A percentile compares a stretch with the other conserved stretches of the same genome.
phyloP scores from a whole-genome alignment of 2,113 vertebrate genomes.

The Pelmatolapia mariae region DNA sequence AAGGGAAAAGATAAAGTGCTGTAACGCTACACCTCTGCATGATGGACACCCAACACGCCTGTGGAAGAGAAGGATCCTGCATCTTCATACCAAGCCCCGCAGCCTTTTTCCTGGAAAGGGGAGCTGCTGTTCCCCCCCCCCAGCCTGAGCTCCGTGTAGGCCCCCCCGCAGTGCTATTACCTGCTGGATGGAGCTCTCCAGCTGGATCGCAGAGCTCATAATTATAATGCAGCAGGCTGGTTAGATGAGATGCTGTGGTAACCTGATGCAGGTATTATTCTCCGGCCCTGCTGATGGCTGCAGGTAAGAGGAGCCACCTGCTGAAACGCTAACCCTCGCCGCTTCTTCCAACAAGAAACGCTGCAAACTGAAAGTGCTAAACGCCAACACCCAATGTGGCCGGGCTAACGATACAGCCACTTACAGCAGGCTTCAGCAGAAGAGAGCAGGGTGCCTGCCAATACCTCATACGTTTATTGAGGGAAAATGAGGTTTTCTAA shows the following conservation, averaged over 20 bases:
- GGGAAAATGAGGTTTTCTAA: background rate
- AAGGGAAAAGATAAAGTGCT: conserved; percentile 14
- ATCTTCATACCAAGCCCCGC: background rate
- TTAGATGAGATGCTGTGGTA: conserved; percentile 64
- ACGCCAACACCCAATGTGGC: background rate
- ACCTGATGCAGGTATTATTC: conserved; percentile 63
- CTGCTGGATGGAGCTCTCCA: conserved; percentile 27
- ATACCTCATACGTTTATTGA: background rate
- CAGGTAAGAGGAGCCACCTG: conserved; percentile 62
- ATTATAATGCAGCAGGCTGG: conserved; percentile 44
- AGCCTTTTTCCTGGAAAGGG: conserved; percentile 28
- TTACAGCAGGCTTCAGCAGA: background rate
- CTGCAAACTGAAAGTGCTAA: conserved; percentile 56
- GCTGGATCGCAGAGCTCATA: conserved; percentile 35
- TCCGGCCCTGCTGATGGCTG: conserved; percentile 39
- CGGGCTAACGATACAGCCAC: background rate
- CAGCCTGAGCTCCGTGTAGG: background rate
- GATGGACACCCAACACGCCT: conserved; percentile 46
- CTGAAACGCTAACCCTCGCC: conserved; percentile 56
- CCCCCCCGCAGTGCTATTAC: conserved; percentile 28
- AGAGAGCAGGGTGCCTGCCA: background rate
- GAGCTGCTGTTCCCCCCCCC: background rate
- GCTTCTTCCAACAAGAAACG: conserved; percentile 25
- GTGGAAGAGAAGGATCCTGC: conserved; percentile 17
- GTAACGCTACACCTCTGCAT: conserved; percentile 44